Evolutionary conservation across 2,888 invertebrate species (phyloP), one percentile per base, ranked within the genome.

Genomic region (Andrena marginata): DNA sequence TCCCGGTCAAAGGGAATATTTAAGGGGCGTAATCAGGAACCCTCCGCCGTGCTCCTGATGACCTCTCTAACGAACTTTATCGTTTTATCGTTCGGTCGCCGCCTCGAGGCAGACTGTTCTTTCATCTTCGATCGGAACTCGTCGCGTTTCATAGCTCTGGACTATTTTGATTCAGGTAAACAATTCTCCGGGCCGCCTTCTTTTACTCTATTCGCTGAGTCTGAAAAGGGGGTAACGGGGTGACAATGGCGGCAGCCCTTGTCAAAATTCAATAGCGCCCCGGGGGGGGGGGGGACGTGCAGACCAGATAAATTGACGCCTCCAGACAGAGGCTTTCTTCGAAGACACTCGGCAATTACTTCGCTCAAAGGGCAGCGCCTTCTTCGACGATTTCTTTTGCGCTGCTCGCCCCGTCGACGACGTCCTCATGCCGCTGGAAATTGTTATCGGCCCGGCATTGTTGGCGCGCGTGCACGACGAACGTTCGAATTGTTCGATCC

Each of bases 401-500:
- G 29, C 4, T 3, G 6, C 7, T 69, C 16, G 33, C n/a, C n/a
- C 0, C n/a, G 2, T n/a, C 2, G 6, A 10, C 10, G 7, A 26
- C 49, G 20, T 5, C 26, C n/a, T 13, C 5, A 13, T 16, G 8
- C 23, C 54, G 0, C 2, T 42, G 54, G 78, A 85, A 85, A 87
- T 85, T 71, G 78, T 87, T 88, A 83, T 88, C 83, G 49, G 7
- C 8, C 4, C 2, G 31, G 64, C 71, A 63, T 82, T 80, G 73
- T 62, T 20, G 20, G 51, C 16, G 13, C 33, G 29, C 64, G 72
- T 48, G 65, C 48, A 48, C 20, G 60, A 51, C 76, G 54, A n/a
- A 54, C 56, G 60, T 84, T 87, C 51, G 80, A 81, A 88, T 85
- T 67, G 82, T 89, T 84, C 89, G 85, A 88, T 87, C 81, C 67